Conservation (phyloP, 2,888 invertebrate genomes). For the Thalpophila matura region DNA sequence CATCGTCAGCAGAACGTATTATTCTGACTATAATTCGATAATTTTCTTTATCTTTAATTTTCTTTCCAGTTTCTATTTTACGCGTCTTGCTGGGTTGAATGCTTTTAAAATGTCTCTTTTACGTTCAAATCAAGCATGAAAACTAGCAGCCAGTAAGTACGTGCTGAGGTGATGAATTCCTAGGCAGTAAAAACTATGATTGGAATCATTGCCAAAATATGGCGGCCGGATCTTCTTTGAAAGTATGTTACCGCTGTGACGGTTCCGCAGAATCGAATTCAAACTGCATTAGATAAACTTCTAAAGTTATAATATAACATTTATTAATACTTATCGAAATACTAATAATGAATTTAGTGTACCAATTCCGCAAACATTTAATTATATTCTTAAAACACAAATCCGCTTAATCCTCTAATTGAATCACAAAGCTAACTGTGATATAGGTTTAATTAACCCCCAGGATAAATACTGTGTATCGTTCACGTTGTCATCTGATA, state of each 20-base stretch:
- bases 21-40: conserved; percentile 70
- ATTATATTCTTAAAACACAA: conserved; percentile 39
- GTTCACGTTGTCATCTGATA: conserved; percentile 71
- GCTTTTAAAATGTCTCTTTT: conserved; percentile 65
- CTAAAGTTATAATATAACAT: neutral
- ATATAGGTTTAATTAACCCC: conserved; percentile 67
- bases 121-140: conserved; percentile 52
- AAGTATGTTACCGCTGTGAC: conserved; percentile 2
- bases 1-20: conserved; percentile 71
- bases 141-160: conserved; percentile 24
- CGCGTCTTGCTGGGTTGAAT: conserved; percentile 66
- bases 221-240: neutral
- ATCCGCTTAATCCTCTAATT: conserved; percentile 63
- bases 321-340: neutral
- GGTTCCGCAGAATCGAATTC: neutral
- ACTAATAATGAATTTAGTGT: neutral
- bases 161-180: conserved; percentile 10
- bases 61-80: conserved; percentile 68
- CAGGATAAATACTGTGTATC: conserved; percentile 66
- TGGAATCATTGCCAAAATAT: conserved; percentile 31
- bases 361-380: conserved; percentile 22
- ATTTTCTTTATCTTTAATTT: too few relatives aligned
- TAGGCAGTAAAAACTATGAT: conserved; percentile 14
- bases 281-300: conserved; percentile 1
- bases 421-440: conserved; percentile 65